phyloP scores from a whole-genome alignment of 35 echinoderm and acorn worm species.

The Eucidaris tribuloides region DNA sequence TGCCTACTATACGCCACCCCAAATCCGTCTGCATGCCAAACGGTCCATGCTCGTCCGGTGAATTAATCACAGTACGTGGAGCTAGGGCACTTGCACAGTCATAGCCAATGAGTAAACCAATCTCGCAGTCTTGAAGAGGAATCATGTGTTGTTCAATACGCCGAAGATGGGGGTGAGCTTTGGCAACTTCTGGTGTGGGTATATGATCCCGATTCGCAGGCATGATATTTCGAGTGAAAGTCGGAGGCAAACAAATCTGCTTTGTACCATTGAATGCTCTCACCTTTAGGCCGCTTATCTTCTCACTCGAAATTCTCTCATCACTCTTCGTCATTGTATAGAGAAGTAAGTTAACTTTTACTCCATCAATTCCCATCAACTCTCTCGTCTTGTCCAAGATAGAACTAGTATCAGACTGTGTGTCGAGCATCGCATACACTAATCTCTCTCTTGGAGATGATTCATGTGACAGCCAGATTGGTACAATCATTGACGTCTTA shows the following conservation, averaged over 20 bases:
- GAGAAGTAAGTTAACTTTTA: conserved; percentile 9
- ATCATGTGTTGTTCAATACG: conserved; percentile 36
- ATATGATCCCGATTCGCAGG: conserved; percentile 68
- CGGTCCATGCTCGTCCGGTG: conserved; percentile 16
- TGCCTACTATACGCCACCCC: conserved; percentile 15
- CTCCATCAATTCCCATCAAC: conserved; percentile 31
- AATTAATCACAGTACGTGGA: conserved; percentile 43
- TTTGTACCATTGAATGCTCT: conserved; percentile 21
- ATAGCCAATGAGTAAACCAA: conserved; percentile 74
- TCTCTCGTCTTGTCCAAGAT: conserved; percentile 51
- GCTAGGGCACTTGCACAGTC: conserved; percentile 65
- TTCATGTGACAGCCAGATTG: conserved; percentile 44
- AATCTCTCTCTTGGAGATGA: conserved; percentile 34
- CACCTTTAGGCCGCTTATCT: conserved; percentile 28
- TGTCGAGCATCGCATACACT: conserved; percentile 68
- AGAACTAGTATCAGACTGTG: conserved; percentile 67
- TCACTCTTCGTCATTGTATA: conserved; percentile 37
- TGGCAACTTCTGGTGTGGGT: conserved; percentile 54
- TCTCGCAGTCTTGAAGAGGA: conserved; percentile 44
- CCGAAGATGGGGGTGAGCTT: conserved; percentile 49
- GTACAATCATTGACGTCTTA: conserved; percentile 68
- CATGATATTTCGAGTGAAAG: conserved; percentile 45
- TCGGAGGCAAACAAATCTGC: conserved; percentile 38
- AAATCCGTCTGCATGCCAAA: conserved; percentile 59
- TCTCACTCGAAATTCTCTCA: conserved; percentile 16